A percentile compares a stretch with the other conserved stretches of the same genome.
Conservation (phyloP, 2,797 vertebrate genomes). For the Tenualosa thibaudeaui region DNA sequence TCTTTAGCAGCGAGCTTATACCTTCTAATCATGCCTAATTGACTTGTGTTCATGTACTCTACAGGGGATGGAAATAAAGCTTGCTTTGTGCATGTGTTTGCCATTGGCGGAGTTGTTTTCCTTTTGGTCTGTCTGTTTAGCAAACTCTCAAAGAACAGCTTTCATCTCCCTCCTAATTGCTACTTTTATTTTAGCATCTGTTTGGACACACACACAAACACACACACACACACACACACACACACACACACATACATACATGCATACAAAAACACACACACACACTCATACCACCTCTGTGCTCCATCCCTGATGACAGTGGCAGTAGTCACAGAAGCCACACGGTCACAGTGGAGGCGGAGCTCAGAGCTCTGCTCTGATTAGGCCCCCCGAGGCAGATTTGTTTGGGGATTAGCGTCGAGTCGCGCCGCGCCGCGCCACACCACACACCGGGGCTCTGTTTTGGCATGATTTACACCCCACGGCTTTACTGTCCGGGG, state of each 20-base stretch:
- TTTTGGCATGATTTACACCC: neutral
- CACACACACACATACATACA: neutral
- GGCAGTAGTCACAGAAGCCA: neutral
- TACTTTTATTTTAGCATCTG: neutral
- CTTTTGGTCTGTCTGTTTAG: neutral
- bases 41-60: neutral
- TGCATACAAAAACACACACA: neutral
- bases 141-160: neutral
- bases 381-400: slow-evolving; percentile 7
- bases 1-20: neutral
- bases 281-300: neutral
- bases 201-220: neutral
- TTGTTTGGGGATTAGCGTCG: neutral
- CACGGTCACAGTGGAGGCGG: neutral
- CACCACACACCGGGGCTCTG: neutral
- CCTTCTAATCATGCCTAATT: neutral
- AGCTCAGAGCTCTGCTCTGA: neutral
- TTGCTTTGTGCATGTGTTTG: neutral
- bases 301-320: neutral
- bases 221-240: neutral
- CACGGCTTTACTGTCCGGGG: neutral
- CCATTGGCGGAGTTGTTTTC: neutral
- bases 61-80: neutral
- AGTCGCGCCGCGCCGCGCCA: neutral
- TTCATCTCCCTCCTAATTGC: neutral